Evolutionary conservation across 2,797 vertebrate genomes (phyloP), one percentile per base, ranked within the genome.

Genomic region (Notamacropus eugenii): DNA sequence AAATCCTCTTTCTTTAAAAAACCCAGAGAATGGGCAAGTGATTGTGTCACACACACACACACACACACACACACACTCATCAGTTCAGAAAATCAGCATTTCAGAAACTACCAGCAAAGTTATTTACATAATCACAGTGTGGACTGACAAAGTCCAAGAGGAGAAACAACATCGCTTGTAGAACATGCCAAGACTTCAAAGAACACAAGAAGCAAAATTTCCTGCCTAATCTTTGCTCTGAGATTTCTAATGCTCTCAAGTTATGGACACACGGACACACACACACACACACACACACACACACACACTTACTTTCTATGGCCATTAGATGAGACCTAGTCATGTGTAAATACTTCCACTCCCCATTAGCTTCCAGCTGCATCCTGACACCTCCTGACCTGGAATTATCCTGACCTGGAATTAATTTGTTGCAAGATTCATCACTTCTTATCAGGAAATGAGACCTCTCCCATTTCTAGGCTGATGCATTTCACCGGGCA

Each of bases 1-100:
- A 62, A 90, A 50, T 56, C n/a, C 92, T 96, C 29, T 97, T 94
- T 94, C 90, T 92, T 95, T 46, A 57, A 97, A 93, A 96, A 93
- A 56, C 50, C 29, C 6, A 34, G 52, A 92, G 92, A 96, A 50
- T 55, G 34, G 2, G 55, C 34, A 93, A 54, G 28, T 74, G 6
- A 74, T 74, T 40, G 0, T 74, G 14, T 13, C 5, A 3, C 10
- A 6, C 62, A 19, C 62, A n/a, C 62, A n/a, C 62, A 74, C n/a
- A 74, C 67, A 74, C 67, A 74, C 67, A 67, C 13, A 67, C 31
- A 67, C 62, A 67, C 31, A 62, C 29, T 10, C n/a, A 6, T 50
- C 40, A 46, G 22, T 46, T 13, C 74, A 56, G 16, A 93, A 90
- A 29, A 58, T 0, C 46, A 67, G 58, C 54, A 93, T 95, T 96